Evolutionary conservation across 2,888 invertebrate species (phyloP), one percentile per base, ranked within the genome.

Genomic region (Hirtodrosophila alboralis): DNA sequence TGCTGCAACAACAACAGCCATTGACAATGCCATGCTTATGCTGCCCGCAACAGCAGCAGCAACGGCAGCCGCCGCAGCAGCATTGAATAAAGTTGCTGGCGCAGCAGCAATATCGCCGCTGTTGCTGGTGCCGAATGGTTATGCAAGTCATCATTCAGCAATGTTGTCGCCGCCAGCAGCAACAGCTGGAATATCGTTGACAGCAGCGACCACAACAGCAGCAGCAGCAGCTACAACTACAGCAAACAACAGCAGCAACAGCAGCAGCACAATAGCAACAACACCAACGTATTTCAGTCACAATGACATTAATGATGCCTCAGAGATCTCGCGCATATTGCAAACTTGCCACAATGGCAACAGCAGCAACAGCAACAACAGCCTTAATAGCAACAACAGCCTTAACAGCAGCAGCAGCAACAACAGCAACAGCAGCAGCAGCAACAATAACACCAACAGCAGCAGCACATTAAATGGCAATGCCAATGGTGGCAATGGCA

Each of bases 281-380:
- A 13, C 75, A 10, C 40, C 69, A 38, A 45, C 75, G 49, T 74
- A 75, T 60, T 74, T 67, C 53, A 63, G 76, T 69, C 88, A 89
- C 70, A 90, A 88, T 53, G 90, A 90, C 71, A 90, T 90, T 28
- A 90, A 88, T 57, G 90, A 91, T 72, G 89, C 90, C 13, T 90
- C 90, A 34, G 90, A 90, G 69, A 91, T 91, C 56, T 91, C 91
- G 12, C 88, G 90, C 52, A 91, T 91, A 51, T 73, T 91, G 57
- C 91, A 91, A 62, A 90, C 91, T 49, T 91, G 90, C 61, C 90
- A 90, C 73, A 91, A 90, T 30, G 90, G 90, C 30, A 90, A 89
- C 59, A 90, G 88, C 33, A 16, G 52, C 26, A 47, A 13, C 13
- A 10, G 10, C 8, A 57, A 16, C 21, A 40, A 26, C 34, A 31